A percentile compares a stretch with the other conserved stretches of the same genome.
These are phyloP conservation scores for Embiotoca jacksoni DNA, from an alignment of 2,113 vertebrate species.

Conservation along the genomic window DNA sequence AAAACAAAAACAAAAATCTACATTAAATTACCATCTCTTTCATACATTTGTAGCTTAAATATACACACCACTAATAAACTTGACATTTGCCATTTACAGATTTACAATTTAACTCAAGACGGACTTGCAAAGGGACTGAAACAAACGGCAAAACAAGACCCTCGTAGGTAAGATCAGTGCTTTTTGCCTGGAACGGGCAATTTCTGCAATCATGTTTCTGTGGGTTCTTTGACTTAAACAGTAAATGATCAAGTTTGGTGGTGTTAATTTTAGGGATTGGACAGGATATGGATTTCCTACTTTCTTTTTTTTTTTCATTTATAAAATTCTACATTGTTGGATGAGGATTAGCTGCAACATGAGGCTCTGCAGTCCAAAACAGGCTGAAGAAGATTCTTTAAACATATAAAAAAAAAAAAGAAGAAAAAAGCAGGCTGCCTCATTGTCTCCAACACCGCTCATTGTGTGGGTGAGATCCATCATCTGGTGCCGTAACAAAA, in stretches of 20 bases:
- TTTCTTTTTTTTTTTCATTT: conserved; percentile 19
- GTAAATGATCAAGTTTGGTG: conserved; percentile 5
- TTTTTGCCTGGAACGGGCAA: not conserved
- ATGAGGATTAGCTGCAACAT: conserved; percentile 56
- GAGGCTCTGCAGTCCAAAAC: conserved; percentile 64
- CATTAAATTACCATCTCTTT: conserved; percentile 67
- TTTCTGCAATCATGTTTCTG: not conserved
- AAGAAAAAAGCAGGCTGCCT: conserved; percentile 20
- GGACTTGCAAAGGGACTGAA: conserved; percentile 43
- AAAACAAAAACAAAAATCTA: conserved; percentile 34
- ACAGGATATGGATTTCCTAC: conserved; percentile 28
- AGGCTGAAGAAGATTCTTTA: conserved; percentile 21
- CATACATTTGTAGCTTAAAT: conserved; percentile 71
- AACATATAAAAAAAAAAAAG: not conserved
- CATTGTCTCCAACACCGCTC: conserved; percentile 16
- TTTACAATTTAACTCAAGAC: conserved; percentile 72
- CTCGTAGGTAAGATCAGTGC: not conserved
- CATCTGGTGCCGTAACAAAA: conserved; percentile 18
- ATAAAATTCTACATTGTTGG: conserved; percentile 32
- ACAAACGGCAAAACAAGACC: conserved; percentile 52
- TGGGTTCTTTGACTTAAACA: conserved; percentile 18
- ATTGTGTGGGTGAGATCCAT: conserved; percentile 3
- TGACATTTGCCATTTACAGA: conserved; percentile 77
- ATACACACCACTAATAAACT: conserved; percentile 72
- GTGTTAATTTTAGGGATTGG: conserved; percentile 7